Base-by-base conservation (phyloP, 2,113 vertebrate genomes). In the Triplophysa siluroides region DNA sequence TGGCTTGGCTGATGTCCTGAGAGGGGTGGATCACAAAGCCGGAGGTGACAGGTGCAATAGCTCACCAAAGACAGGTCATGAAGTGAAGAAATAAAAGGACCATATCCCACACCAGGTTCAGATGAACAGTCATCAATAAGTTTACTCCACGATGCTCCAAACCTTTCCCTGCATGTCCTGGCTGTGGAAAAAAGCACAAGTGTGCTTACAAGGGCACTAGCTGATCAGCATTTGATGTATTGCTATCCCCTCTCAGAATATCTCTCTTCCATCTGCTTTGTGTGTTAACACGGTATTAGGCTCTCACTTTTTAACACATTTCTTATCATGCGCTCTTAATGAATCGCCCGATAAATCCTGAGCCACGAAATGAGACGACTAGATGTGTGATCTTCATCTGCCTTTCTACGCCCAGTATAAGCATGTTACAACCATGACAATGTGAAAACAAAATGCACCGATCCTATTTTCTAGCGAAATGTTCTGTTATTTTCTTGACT, bases 21-120 rank as follows among this genome's bases (percentile, higher is more conserved):
- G 38, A 65, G 58, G 61, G 65, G 81, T 78, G 60, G 83, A 81
- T 86, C 80, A 78, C 78, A 83, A 88, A 85, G 86, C 80, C 77
- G 69, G 82, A 80, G 79, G 84, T 80, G 77, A 86, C 76, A 63
- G 78, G 84, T 87, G 56, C 85, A 82, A 87, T 74, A 86, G 82
- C 84, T 87, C 79, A 88, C 69, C 68, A 58, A 43, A 78, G 78
- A 90, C 81, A 89, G 82, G 67, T 64, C 67, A 70, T 83, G 83
- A 88, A 85, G 78, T 64, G 43, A 41, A 69, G 29, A 85, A 84
- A 85, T 85, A 66, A 79, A 66, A 81, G 61, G 33, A 33, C 24
- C 18, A 43, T 38, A 69, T 72, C 43, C 47, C 50, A 13, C 58
- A 41, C 33, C 24, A 14, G 16, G 38, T 18, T 18, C 69, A 79